A percentile compares a stretch with the other conserved stretches of the same genome.
phyloP scores from a whole-genome alignment of 2,888 invertebrate species.

The Pyrgus malvae region DNA sequence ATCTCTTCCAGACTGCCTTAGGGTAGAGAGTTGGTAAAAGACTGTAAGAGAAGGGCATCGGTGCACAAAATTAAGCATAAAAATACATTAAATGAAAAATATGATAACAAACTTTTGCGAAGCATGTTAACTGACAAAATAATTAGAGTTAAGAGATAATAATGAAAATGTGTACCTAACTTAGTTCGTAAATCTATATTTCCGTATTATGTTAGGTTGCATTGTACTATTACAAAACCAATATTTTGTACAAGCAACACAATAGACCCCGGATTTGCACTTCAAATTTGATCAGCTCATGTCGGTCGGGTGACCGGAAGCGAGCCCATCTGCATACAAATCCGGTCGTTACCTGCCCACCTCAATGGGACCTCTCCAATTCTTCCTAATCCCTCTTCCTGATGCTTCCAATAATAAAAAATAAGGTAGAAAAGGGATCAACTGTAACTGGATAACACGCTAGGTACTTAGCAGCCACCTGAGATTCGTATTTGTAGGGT shows the following conservation, averaged over 20 bases:
- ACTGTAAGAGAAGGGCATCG: too few relatives aligned
- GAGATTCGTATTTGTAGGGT: conserved; percentile 77
- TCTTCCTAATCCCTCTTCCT: conserved; percentile 39
- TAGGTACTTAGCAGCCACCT: conserved; percentile 61
- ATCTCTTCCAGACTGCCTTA: too few relatives aligned
- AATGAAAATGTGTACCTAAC: too few relatives aligned
- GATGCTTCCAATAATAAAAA: conserved; percentile 36
- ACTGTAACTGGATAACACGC: conserved; percentile 41
- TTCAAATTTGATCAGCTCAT: conserved; percentile 59
- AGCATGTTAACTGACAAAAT: too few relatives aligned
- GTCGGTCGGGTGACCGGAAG: conserved; percentile 53
- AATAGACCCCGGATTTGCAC: conserved; percentile 47
- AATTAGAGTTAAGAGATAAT: too few relatives aligned
- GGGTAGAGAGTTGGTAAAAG: too few relatives aligned
- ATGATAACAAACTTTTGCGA: too few relatives aligned
- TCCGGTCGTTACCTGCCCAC: conserved; percentile 54
- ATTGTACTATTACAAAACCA: too few relatives aligned
- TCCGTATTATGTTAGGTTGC: too few relatives aligned
- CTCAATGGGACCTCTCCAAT: conserved; percentile 39
- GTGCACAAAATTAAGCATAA: too few relatives aligned
- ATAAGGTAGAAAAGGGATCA: conserved; percentile 44
- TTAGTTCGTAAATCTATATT: too few relatives aligned
- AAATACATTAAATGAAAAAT: too few relatives aligned
- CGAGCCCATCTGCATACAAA: conserved; percentile 64
- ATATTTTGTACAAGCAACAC: conserved; percentile 20